A percentile compares a stretch with the other conserved stretches of the same genome.
Evolutionary conservation across 1,140 invertebrate genomes (phyloP).

Genomic region (Tyrophagus putrescentiae): DNA sequence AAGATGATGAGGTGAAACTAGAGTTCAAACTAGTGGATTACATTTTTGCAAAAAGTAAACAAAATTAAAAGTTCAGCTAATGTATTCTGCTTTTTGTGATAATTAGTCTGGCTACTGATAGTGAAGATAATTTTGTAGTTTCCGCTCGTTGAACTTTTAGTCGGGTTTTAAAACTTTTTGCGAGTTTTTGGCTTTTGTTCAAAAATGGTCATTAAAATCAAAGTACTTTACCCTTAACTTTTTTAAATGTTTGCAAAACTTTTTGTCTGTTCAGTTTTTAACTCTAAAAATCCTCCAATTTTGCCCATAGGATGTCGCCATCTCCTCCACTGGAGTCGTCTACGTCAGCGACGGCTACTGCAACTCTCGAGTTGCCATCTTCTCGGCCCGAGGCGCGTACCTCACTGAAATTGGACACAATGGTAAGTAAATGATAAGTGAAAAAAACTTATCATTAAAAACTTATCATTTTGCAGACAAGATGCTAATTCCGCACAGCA

Average conservation of each 20-base stretch:
- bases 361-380: conserved; percentile 76
- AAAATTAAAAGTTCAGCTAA: too few species aligned
- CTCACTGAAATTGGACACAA: conserved; percentile 28
- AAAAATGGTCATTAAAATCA: too few species aligned
- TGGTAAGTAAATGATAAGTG: conserved; percentile 20
- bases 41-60: too few species aligned
- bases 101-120: too few species aligned
- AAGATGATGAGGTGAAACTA: too few species aligned
- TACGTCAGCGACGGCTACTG: conserved; percentile 91
- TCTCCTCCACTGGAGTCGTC: conserved; percentile 58
- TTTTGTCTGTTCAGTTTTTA: background rate
- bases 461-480: conserved; percentile 22
- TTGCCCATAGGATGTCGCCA: conserved; percentile 49
- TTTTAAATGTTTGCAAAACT: background rate
- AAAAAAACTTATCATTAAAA: conserved; percentile 15
- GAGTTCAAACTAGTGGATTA: too few species aligned
- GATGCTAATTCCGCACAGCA: conserved; percentile 53
- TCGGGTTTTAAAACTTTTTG: too few species aligned
- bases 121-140: too few species aligned
- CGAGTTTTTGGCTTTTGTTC: too few species aligned
- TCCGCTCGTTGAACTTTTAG: too few species aligned
- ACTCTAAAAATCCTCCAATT: background rate
- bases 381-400: conserved; percentile 46
- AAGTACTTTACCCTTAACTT: too few species aligned
- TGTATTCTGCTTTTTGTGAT: too few species aligned